Evolutionary conservation across 2,113 vertebrate species (phyloP), one percentile per base, ranked within the genome.

Genomic region (Etheostoma spectabile): DNA sequence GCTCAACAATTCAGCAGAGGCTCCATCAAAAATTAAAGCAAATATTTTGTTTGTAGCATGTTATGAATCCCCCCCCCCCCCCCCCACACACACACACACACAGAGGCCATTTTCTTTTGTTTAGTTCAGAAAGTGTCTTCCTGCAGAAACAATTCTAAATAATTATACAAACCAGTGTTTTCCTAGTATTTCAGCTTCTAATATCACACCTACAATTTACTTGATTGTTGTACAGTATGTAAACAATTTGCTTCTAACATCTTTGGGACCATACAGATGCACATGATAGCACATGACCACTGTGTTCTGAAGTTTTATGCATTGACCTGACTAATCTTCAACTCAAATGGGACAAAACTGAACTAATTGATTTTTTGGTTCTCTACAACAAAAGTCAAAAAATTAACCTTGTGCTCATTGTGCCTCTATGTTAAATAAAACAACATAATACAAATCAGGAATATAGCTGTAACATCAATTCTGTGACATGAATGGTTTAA

Each of bases 1-100:
- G 73, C 59, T 61, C 74, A 75, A 59, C 63, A 24, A 80, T 79
- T 86, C 81, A 83, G 52, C 10, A 33, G 76, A 83, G 81, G 65
- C 85, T 57, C 19, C 63, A 56, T 80, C 51, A 7, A 85, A 42
- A 86, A 90, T 82, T 70, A 78, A 90, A 88, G 68, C 55, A 84
- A 87, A 88, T 60, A 83, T 71, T 78, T 27, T 30, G 80, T 72
- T 74, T 80, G 78, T 74, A 77, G 55, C 48, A 4, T 27, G 42
- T 74, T 13, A 5, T 84, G 77, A 83, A 67, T 84, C 82, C 85
- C 72, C 61, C 15, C 53, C 3, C 18, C 73, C 75, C 73, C 70
- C 51, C 27, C 57, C 48, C 59, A 61, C 30, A 61, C 33, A 59
- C 33, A 38, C 33, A 38, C 60, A 51, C 21, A 24, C 57, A 18